These are phyloP conservation scores for Myotis lucifugus DNA, from an alignment of 2,113 vertebrate species.

Conservation along the genomic window DNA sequence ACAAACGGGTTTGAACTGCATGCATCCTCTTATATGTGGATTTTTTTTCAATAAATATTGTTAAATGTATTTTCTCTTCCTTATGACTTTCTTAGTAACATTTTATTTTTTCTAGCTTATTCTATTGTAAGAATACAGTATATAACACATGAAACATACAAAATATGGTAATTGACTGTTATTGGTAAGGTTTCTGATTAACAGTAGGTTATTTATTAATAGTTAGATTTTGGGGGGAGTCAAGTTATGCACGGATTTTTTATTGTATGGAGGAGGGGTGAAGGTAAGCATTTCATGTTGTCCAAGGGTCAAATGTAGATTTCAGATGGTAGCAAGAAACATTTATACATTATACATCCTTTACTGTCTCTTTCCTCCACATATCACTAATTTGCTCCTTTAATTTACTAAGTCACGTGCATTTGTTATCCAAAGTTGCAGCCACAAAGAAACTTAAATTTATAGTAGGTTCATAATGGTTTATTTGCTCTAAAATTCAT, in stretches of 20 bases:
- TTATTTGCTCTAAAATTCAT: slow-evolving; percentile 17
- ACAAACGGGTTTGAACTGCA: background rate
- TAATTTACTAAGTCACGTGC: background rate
- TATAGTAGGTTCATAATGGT: background rate
- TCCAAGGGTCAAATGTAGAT: background rate
- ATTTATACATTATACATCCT: background rate
- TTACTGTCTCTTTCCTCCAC: background rate
- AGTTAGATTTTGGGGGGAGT: background rate
- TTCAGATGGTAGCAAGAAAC: slow-evolving; percentile 28
- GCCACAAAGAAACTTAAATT: slow-evolving; percentile 23
- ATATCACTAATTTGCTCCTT: slow-evolving; percentile 36
- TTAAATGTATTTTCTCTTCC: background rate
- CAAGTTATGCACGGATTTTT: background rate
- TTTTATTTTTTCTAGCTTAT: background rate
- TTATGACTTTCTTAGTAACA: background rate
- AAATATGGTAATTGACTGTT: background rate
- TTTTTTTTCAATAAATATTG: background rate
- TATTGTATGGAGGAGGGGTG: no score
- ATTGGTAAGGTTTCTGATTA: background rate
- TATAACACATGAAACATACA: background rate
- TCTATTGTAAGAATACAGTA: background rate
- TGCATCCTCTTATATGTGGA: background rate
- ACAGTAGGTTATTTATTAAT: background rate
- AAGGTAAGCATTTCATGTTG: background rate
- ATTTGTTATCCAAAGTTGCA: slow-evolving; percentile 37